Conservation (phyloP, 2,113 vertebrate species). For the Amphilophus citrinellus region DNA sequence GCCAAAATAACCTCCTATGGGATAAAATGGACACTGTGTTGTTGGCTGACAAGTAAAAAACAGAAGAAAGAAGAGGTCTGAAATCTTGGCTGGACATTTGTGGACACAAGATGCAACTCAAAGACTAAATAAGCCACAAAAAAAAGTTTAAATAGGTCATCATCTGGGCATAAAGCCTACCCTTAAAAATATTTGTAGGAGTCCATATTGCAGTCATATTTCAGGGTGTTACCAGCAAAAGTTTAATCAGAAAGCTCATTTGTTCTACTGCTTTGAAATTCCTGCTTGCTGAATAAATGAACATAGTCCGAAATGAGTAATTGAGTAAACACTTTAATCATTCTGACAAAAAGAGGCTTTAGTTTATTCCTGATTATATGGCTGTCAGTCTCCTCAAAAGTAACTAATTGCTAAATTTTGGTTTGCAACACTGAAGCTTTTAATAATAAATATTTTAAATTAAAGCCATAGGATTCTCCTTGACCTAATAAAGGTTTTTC, state of each 20-base stretch:
- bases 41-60: conserved; percentile 38
- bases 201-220: not conserved
- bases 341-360: not conserved
- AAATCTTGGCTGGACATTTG: conserved; percentile 40
- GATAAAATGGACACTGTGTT: conserved; percentile 47
- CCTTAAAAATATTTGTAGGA: not conserved
- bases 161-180: not conserved
- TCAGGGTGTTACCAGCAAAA: not conserved
- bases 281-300: not conserved
- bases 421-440: not conserved
- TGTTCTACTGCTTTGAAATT: not conserved
- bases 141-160: conserved; percentile 19
- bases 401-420: not conserved
- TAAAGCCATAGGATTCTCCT: not conserved
- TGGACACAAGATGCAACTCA: conserved; percentile 16
- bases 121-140: conserved; percentile 6
- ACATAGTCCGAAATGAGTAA: not conserved
- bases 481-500: not conserved
- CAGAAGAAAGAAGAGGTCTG: conserved; percentile 27
- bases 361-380: not conserved
- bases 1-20: conserved; percentile 42
- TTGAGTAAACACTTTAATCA: not conserved
- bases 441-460: not conserved
- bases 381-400: too few species aligned
- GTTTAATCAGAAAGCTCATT: not conserved